Evolutionary conservation across 2,888 invertebrate species (phyloP), one percentile per base, ranked within the genome.

Genomic region (Synanthedon andrenaeformis): DNA sequence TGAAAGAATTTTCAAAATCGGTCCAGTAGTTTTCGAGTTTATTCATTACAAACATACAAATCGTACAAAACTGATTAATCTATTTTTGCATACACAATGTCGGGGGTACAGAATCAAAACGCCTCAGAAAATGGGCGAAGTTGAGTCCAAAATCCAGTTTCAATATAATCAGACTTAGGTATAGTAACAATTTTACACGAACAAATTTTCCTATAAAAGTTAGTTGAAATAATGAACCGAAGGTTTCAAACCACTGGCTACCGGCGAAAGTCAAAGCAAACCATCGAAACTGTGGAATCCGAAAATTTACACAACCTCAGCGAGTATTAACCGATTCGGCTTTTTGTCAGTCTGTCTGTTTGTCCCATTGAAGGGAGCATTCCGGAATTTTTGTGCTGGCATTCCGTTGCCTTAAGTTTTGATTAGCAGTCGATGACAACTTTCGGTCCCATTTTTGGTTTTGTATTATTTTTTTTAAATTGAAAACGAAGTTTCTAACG

Each of bases 281-380:
- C n/a, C 12, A 45, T 13, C 45, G 14, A 45, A 58, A 57, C 61
- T 56, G 56, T 10, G 71, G 82, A 79, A 80, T 79, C 64, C 69
- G 62, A 76, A 84, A 82, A 83, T 85, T 82, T 83, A 84, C 82
- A 82, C 83, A 83, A 80, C 69, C 76, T 68, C 70, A 69, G 67
- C 66, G 69, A 69, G 77, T 83, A 85, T 85, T 75, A 79, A 79
- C 72, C 69, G 72, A 79, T 79, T 69, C 74, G 57, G 70, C 72
- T 84, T 84, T 84, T 84, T 84, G 79, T 74, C 62, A 51, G 69
- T 68, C 67, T 64, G 69, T 62, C 64, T 61, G 66, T 63, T 64
- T 59, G 58, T 59, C 62, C 62, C 60, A 59, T 42, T 48, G 28
- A 23, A 14, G 49, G 8, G 13, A 23, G 48, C 28, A 48, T 49